These are phyloP conservation scores for Crocuta crocuta DNA, from an alignment of 2,113 vertebrate species.

Conservation along the genomic window DNA sequence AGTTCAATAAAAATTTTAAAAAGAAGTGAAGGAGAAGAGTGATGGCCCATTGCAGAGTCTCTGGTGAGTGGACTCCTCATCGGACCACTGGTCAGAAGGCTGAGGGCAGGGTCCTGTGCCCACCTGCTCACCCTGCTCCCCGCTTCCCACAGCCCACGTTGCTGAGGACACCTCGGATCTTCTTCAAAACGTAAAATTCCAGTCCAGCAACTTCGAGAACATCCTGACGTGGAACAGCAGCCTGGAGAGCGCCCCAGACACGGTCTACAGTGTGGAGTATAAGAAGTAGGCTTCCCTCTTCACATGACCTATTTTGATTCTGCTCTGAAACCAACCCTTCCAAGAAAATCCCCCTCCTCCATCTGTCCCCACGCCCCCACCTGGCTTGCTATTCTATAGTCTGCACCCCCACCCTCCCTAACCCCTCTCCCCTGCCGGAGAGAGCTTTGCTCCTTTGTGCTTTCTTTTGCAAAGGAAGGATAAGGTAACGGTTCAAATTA, in stretches of 20 bases:
- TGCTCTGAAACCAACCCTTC: background rate
- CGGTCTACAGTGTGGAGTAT: slow-evolving; percentile 84
- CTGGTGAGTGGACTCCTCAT: background rate
- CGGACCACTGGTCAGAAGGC: too few relatives aligned
- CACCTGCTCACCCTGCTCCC: background rate
- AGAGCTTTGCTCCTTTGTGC: background rate
- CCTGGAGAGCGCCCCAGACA: slow-evolving; percentile 65
- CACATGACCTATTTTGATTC: fast-evolving
- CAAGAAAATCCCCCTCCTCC: background rate
- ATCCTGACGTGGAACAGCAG: slow-evolving; percentile 83
- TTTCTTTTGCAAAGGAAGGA: background rate
- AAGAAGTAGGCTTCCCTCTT: slow-evolving; percentile 82
- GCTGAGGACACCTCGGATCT: slow-evolving; percentile 12
- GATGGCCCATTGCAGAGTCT: background rate
- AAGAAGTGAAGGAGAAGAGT: fast-evolving
- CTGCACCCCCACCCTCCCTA: background rate
- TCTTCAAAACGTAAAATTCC: slow-evolving; percentile 80
- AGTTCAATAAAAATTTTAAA: background rate
- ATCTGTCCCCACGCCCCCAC: fast-evolving
- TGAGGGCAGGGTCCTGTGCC: fast-evolving
- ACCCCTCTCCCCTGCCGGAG: background rate
- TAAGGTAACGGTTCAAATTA: background rate
- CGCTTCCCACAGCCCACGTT: background rate
- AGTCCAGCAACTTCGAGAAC: slow-evolving; percentile 88
- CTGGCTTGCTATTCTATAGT: too few relatives aligned